Conservation (phyloP, 2,113 vertebrate genomes). For the Dasyornis broadbenti region DNA sequence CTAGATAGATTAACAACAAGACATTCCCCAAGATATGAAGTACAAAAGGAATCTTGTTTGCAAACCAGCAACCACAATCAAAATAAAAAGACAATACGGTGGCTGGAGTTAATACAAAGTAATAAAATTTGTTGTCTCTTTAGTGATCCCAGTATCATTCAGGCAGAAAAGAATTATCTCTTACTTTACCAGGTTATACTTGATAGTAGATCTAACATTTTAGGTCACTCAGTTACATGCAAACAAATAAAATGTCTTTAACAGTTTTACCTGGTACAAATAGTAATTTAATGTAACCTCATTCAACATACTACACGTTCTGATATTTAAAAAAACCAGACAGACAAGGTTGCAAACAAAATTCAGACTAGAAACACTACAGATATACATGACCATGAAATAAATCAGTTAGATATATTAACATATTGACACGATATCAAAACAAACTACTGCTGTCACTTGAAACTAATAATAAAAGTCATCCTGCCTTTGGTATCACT, state of each 20-base stretch:
- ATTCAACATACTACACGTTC: background rate
- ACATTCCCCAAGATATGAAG: background rate
- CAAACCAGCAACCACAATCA: background rate
- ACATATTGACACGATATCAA: background rate
- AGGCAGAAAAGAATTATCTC: background rate
- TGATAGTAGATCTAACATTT: background rate
- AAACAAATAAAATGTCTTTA: background rate
- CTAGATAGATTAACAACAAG: background rate
- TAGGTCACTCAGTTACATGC: background rate
- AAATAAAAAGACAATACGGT: background rate
- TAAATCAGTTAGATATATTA: background rate
- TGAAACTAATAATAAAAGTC: background rate
- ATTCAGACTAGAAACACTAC: background rate
- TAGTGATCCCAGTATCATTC: background rate
- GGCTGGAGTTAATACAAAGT: background rate
- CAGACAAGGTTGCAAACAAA: background rate
- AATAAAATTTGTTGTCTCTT: background rate
- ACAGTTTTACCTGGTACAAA: background rate
- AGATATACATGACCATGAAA: background rate
- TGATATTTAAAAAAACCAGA: background rate
- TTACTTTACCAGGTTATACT: background rate
- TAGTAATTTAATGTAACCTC: background rate
- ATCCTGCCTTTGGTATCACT: background rate
- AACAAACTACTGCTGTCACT: background rate
- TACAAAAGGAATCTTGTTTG: background rate